A percentile compares a stretch with the other conserved stretches of the same genome.
Conservation (phyloP, 2,113 vertebrate species). For the Pipra filicauda region DNA sequence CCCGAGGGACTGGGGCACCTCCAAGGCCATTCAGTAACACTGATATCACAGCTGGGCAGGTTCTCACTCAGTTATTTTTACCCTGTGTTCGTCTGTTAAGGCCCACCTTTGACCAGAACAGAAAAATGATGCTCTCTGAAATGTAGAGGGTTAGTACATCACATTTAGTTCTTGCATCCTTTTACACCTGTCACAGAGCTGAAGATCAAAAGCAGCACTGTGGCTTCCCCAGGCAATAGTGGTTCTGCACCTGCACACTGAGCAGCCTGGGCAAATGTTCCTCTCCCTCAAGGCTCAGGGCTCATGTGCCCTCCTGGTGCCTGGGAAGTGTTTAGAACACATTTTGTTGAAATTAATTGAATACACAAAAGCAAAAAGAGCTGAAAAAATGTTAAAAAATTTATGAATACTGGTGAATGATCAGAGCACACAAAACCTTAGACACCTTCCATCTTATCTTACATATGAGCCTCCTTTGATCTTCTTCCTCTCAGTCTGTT, state of each 20-base stretch:
- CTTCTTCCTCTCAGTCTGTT: conserved; percentile 60
- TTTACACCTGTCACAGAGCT: neutral
- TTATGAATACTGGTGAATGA: conserved; percentile 71
- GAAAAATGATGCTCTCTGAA: neutral
- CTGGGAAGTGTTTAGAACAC: conserved; percentile 23
- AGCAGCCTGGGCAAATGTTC: neutral
- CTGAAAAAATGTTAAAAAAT: conserved; percentile 62
- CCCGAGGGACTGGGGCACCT: neutral
- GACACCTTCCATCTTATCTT: conserved; percentile 67
- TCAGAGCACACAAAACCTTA: conserved; percentile 72
- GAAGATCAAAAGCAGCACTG: neutral
- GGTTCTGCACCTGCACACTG: neutral
- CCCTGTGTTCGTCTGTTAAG: neutral
- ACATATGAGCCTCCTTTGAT: conserved; percentile 67
- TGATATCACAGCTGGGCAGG: neutral
- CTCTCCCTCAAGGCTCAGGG: neutral
- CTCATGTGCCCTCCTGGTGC: neutral
- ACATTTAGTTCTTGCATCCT: neutral
- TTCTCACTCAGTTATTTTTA: neutral
- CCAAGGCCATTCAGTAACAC: neutral
- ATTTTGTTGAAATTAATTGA: conserved; percentile 72
- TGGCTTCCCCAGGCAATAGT: neutral
- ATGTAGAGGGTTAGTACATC: neutral
- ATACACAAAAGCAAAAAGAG: conserved; percentile 71
- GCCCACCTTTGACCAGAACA: neutral